Evolutionary conservation across 2,888 invertebrate species (phyloP).

Genomic region (Anorthoa munda): DNA sequence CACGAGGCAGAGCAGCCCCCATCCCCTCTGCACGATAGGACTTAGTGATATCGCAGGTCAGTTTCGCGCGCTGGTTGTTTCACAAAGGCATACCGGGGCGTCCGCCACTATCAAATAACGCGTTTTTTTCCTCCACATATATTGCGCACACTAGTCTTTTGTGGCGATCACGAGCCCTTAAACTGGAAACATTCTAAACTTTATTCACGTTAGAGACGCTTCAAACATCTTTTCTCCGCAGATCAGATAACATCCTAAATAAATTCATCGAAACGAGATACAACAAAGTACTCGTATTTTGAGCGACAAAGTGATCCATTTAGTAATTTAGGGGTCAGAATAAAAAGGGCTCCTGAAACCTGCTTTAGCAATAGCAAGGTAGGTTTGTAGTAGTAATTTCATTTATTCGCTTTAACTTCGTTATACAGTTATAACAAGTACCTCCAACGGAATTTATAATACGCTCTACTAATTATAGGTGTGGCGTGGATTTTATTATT

Average conservation of each 20-base stretch:
- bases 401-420: background rate
- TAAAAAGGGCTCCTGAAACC: background rate
- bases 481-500: too few species aligned
- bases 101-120: slow-evolving; percentile 27
- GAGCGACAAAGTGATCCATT: background rate
- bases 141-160: slow-evolving; percentile 21
- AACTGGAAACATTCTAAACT: slow-evolving; percentile 44
- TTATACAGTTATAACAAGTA: background rate
- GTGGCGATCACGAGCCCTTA: slow-evolving; percentile 24
- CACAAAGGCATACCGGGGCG: slow-evolving; percentile 47
- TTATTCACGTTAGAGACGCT: slow-evolving; percentile 37
- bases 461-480: too few species aligned
- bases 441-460: background rate
- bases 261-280: slow-evolving; percentile 4
- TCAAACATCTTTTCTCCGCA: slow-evolving; percentile 22
- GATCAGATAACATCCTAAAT: slow-evolving; percentile 25
- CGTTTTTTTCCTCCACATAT: slow-evolving; percentile 28
- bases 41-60: slow-evolving; percentile 1
- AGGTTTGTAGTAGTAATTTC: background rate
- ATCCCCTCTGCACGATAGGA: background rate
- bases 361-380: too few species aligned
- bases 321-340: background rate
- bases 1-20: background rate
- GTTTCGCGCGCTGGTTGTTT: background rate
- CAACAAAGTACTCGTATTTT: background rate